These are phyloP conservation scores for Petrolisthes cinctipes DNA, from an alignment of 2,888 invertebrate species.

Conservation along the genomic window DNA sequence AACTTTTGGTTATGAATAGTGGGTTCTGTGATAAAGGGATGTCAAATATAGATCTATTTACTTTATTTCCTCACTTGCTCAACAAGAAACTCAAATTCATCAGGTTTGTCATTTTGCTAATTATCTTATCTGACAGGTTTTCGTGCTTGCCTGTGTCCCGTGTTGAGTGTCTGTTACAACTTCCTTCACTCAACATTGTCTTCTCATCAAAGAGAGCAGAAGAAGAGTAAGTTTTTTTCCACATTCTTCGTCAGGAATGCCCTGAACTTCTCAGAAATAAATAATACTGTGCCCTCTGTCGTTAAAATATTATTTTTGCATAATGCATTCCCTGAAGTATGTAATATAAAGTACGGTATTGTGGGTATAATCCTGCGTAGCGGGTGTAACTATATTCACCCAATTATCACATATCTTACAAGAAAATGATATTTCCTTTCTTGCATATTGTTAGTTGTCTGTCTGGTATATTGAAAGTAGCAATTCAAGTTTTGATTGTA, in stretches of 20 bases:
- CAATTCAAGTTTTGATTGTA: too few relatives aligned
- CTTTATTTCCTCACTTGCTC: background rate
- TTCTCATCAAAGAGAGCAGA: slow-evolving; percentile 93
- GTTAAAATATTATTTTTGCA: too few relatives aligned
- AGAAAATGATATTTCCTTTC: too few relatives aligned
- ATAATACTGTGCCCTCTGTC: too few relatives aligned
- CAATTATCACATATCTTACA: too few relatives aligned
- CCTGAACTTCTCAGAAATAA: too few relatives aligned
- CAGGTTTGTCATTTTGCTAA: background rate
- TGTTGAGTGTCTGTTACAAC: slow-evolving; percentile 93
- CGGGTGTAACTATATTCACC: too few relatives aligned
- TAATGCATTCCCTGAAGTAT: too few relatives aligned
- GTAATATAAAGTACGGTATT: too few relatives aligned
- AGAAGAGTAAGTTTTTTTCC: slow-evolving; percentile 70
- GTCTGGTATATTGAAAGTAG: too few relatives aligned
- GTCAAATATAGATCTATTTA: background rate
- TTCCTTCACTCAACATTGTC: slow-evolving; percentile 96
- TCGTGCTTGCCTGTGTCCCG: slow-evolving; percentile 94
- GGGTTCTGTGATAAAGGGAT: background rate
- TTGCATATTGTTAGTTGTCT: too few relatives aligned
- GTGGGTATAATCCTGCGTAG: too few relatives aligned
- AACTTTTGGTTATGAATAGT: background rate
- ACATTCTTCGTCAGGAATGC: background rate
- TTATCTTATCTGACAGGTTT: slow-evolving; percentile 85
- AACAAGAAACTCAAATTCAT: background rate